phyloP scores from a whole-genome alignment of 92 coral and sea anemone species.

The Scolanthus callimorphus region DNA sequence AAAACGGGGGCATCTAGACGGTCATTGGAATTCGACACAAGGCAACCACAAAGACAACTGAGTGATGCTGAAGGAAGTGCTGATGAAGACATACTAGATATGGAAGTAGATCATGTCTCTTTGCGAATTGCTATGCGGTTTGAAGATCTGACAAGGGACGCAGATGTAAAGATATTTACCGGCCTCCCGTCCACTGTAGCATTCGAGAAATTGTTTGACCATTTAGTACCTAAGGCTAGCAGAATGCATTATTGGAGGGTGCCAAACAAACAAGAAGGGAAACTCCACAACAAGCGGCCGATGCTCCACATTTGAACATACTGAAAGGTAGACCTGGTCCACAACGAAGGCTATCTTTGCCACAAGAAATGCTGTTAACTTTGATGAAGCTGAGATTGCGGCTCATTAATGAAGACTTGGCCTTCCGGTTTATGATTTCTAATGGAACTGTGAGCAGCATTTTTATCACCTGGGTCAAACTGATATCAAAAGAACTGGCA shows the following conservation, averaged over 20 bases:
- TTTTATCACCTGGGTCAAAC: slow-evolving; percentile 7
- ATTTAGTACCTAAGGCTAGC: too few relatives aligned
- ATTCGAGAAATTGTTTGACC: too few relatives aligned
- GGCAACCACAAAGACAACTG: not conserved
- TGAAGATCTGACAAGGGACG: slow-evolving; percentile 37
- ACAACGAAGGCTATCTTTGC: slow-evolving; percentile 12
- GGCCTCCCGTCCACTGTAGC: too few relatives aligned
- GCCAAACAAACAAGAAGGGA: slow-evolving; percentile 45
- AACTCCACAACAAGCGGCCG: slow-evolving; percentile 21
- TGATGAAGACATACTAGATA: slow-evolving; percentile 30
- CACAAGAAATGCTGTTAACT: slow-evolving; percentile 31
- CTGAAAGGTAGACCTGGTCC: slow-evolving; percentile 23
- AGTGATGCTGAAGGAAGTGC: not conserved
- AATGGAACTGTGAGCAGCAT: slow-evolving; percentile 30
- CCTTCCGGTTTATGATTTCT: slow-evolving; percentile 37
- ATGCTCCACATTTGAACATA: not conserved
- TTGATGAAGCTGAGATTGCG: slow-evolving; percentile 44
- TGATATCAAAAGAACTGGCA: slow-evolving; percentile 45
- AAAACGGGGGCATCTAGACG: slow-evolving; percentile 6
- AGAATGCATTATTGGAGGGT: slow-evolving; percentile 70
- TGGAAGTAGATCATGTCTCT: slow-evolving; percentile 6
- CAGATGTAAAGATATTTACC: slow-evolving; percentile 34
- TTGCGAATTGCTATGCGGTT: slow-evolving; percentile 25
- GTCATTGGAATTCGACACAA: not conserved
- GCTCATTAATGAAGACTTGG: slow-evolving; percentile 30